Percentiles rank a stretch among this genome's conserved stretches.
These are phyloP conservation scores for Corythornis leucogaster DNA, from an alignment of 2,797 vertebrate species.

Conservation along the genomic window DNA sequence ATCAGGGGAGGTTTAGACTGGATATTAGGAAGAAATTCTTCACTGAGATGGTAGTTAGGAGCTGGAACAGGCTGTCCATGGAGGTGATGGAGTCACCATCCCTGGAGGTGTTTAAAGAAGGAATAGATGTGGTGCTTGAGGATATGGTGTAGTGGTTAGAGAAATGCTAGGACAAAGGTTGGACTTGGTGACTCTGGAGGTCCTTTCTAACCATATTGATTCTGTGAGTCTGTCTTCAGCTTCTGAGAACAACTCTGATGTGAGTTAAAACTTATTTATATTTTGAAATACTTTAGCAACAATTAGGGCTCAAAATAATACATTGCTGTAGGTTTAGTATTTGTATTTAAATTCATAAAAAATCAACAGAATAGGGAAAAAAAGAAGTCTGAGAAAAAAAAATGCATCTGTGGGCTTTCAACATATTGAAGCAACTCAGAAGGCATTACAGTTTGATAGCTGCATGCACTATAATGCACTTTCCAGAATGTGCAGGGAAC, in stretches of 20 bases:
- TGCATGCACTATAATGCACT: not conserved
- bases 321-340: not conserved
- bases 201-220: too few relatives aligned
- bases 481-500: not conserved
- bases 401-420: not conserved
- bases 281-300: not conserved
- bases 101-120: too few relatives aligned
- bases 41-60: too few relatives aligned
- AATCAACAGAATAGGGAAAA: not conserved
- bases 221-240: not conserved
- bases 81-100: too few relatives aligned
- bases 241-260: not conserved
- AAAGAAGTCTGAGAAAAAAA: not conserved
- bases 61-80: too few relatives aligned
- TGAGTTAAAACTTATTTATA: not conserved
- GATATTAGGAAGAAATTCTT: too few relatives aligned
- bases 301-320: not conserved
- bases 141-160: too few relatives aligned
- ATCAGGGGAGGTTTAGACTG: too few relatives aligned
- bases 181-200: too few relatives aligned
- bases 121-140: too few relatives aligned
- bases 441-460: not conserved
- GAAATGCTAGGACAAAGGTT: too few relatives aligned
- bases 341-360: not conserved
- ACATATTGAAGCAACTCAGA: not conserved